Conservation (phyloP, 2,113 vertebrate species). For the Eolophus roseicapilla region DNA sequence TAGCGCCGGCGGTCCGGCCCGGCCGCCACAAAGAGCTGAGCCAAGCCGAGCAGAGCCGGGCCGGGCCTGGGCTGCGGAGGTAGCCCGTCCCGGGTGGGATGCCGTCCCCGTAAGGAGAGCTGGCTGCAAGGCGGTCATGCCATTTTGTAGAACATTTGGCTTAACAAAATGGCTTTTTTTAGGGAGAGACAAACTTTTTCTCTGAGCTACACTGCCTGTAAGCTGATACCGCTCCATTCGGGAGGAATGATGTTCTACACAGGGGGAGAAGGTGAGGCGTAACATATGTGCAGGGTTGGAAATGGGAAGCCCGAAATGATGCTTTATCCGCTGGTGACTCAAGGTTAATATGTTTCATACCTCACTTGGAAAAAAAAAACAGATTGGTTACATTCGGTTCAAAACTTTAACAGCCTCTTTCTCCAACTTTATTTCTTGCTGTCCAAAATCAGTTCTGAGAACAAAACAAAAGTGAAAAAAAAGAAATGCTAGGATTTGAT, state of each 20-base stretch:
- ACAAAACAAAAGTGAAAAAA: not conserved
- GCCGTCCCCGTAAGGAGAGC: not conserved
- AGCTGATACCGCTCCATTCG: not conserved
- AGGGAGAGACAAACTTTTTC: not conserved
- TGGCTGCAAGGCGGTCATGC: not conserved
- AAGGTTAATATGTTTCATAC: not conserved
- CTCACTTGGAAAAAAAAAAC: not conserved
- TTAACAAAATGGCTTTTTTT: conserved; percentile 45
- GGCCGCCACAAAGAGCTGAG: not conserved
- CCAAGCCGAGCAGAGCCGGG: not conserved
- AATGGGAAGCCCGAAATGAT: not conserved
- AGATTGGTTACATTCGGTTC: not conserved
- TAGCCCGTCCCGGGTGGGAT: not conserved
- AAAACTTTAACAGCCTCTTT: not conserved
- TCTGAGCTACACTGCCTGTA: not conserved
- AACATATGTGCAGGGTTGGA: not conserved
- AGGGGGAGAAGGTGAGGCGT: not conserved
- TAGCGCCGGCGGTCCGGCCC: not conserved
- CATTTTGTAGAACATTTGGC: conserved; percentile 38
- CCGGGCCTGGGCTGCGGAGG: not conserved
- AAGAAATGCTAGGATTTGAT: not conserved
- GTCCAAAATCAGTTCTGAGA: not conserved
- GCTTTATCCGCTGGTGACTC: not conserved
- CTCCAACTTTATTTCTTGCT: not conserved
- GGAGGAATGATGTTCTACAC: not conserved